These are phyloP conservation scores for Ylistrum balloti DNA, from an alignment of 1,140 invertebrate species.

Conservation along the genomic window DNA sequence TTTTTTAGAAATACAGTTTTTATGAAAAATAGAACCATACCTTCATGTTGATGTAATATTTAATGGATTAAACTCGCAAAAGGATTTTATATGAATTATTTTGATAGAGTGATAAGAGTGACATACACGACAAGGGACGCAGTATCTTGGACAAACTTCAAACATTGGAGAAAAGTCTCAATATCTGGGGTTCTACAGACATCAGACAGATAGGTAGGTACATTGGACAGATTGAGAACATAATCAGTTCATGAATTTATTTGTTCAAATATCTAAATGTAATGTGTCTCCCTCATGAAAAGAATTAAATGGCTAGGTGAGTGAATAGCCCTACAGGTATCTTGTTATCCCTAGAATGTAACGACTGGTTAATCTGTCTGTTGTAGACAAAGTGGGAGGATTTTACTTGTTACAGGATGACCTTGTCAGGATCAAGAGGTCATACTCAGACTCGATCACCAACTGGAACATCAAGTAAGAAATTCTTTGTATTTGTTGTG, in stretches of 20 bases:
- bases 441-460: conserved; percentile 86
- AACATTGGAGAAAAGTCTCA: neutral
- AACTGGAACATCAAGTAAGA: conserved; percentile 86
- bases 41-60: too few relatives aligned
- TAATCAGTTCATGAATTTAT: too few relatives aligned
- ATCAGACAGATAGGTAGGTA: neutral
- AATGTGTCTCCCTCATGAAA: too few relatives aligned
- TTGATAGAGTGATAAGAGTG: conserved; percentile 18
- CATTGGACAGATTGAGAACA: neutral
- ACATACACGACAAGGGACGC: neutral
- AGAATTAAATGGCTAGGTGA: too few relatives aligned
- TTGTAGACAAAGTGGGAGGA: neutral
- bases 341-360: too few relatives aligned
- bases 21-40: too few relatives aligned
- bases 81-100: too few relatives aligned
- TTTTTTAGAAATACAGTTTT: too few relatives aligned
- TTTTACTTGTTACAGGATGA: conserved; percentile 84
- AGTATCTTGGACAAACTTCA: neutral
- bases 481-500: neutral
- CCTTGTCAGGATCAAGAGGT: conserved; percentile 86
- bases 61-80: too few relatives aligned
- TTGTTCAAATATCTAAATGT: too few relatives aligned
- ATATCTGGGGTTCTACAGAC: neutral
- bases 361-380: neutral
- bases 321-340: too few relatives aligned